phyloP scores from a whole-genome alignment of 2,797 vertebrate genomes.

The Sebastes variabilis region DNA sequence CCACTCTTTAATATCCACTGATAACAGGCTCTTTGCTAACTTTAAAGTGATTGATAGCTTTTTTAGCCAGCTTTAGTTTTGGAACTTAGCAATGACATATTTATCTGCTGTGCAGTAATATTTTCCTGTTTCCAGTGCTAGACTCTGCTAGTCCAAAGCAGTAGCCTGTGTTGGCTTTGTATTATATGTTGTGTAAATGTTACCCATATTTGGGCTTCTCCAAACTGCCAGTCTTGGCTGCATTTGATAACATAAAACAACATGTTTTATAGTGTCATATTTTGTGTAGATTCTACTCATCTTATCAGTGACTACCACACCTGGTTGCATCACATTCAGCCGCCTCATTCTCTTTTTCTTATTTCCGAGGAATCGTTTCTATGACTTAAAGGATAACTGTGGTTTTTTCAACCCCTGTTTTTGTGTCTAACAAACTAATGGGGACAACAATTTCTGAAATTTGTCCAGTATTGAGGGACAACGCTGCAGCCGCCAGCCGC shows the following conservation, averaged over 20 bases:
- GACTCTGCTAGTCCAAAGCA: neutral
- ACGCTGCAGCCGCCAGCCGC: neutral
- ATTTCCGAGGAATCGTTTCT: neutral
- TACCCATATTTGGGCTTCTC: neutral
- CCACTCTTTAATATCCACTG: neutral
- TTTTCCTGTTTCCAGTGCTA: neutral
- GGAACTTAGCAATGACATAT: too few species aligned
- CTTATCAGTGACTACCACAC: neutral
- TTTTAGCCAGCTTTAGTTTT: too few species aligned
- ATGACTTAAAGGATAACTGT: neutral
- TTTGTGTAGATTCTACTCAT: neutral
- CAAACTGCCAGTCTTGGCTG: neutral
- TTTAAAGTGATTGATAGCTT: neutral
- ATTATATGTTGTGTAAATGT: neutral
- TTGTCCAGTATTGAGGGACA: neutral
- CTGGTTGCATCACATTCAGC: neutral
- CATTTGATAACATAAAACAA: neutral
- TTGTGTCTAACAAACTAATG: accelerated
- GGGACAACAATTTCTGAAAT: neutral
- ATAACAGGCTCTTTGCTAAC: neutral
- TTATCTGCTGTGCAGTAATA: neutral
- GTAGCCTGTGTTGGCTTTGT: neutral
- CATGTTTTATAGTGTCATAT: neutral
- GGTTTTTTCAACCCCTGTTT: neutral
- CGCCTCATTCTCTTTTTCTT: neutral